Percentiles rank a stretch among this genome's conserved stretches.
Evolutionary conservation across 2,888 invertebrate genomes (phyloP).

Genomic region (Lycocerus yunnanus): DNA sequence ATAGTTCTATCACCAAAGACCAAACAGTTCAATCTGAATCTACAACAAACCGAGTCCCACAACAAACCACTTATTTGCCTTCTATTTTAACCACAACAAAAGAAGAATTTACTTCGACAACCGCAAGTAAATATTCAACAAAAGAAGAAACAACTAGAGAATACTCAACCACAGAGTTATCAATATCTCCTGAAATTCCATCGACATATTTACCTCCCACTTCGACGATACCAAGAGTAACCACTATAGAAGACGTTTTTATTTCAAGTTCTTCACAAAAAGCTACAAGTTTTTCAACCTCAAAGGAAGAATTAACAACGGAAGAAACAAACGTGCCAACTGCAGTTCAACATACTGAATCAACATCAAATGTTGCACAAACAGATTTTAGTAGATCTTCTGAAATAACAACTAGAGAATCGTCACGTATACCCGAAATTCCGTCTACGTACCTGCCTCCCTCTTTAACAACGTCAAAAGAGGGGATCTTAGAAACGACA

Average conservation of each 20-base stretch:
- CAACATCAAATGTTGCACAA: background rate
- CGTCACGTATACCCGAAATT: background rate
- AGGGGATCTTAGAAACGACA: background rate
- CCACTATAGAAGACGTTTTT: no score
- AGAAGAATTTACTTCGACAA: background rate
- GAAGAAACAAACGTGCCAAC: background rate
- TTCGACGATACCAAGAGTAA: background rate
- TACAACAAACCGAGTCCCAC: background rate
- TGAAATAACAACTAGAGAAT: background rate
- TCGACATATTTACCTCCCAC: background rate
- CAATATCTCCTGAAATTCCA: no score
- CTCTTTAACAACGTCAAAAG: background rate
- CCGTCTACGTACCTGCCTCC: background rate
- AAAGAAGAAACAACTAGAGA: background rate
- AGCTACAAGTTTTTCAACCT: background rate
- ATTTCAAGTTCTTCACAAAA: no score
- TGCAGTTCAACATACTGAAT: background rate
- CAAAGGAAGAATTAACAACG: background rate
- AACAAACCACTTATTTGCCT: background rate
- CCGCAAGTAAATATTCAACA: background rate
- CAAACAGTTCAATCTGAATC: background rate
- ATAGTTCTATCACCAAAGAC: background rate
- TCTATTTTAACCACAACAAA: background rate
- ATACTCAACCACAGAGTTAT: background rate
- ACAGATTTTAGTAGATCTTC: background rate